Evolutionary conservation across 2,113 vertebrate species (phyloP).

Genomic region (Erythrolamprus reginae): DNA sequence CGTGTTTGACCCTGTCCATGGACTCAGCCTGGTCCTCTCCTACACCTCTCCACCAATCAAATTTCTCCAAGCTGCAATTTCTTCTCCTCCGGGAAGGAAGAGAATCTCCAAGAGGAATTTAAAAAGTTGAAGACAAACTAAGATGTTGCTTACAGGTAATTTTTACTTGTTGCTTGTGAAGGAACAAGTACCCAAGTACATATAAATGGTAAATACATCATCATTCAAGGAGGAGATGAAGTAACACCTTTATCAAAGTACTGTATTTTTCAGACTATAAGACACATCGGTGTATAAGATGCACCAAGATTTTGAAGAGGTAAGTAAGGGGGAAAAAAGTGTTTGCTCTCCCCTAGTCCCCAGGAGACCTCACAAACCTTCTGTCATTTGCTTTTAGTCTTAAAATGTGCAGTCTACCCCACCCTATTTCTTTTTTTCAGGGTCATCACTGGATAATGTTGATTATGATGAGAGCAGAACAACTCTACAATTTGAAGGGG

Average conservation of each 20-base stretch:
- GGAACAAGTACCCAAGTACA: not conserved
- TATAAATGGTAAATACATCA: not conserved
- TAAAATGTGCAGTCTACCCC: no score
- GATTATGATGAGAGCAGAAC: no score
- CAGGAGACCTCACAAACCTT: no score
- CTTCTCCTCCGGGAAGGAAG: not conserved
- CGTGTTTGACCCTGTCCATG: not conserved
- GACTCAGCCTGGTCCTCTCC: not conserved
- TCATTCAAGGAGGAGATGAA: not conserved
- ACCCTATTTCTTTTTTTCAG: no score
- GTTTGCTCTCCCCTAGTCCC: no score
- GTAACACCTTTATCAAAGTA: not conserved
- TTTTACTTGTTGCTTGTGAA: not conserved
- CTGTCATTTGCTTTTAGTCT: no score
- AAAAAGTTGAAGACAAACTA: not conserved
- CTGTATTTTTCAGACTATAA: no score
- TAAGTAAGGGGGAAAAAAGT: no score
- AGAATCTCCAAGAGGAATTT: not conserved
- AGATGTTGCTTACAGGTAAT: not conserved
- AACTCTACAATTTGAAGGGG: no score
- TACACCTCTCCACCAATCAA: not conserved
- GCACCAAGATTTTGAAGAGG: no score
- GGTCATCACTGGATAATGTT: no score
- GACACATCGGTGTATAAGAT: no score
- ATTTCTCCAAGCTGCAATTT: not conserved